Conservation (phyloP, 2,888 invertebrate species). For the Acrocera orbiculus region DNA sequence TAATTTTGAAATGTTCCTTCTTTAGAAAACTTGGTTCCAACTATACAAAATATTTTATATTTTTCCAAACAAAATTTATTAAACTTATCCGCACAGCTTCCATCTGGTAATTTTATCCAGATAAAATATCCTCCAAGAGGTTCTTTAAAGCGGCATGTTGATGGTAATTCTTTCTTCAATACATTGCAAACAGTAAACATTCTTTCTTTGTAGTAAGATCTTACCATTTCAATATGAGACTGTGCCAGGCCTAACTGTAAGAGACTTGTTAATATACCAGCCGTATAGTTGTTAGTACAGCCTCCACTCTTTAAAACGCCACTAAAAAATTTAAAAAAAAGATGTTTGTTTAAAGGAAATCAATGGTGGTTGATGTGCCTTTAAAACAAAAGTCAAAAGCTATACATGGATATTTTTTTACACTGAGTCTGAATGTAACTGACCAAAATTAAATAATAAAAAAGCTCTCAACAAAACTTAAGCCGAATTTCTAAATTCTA, state of each 20-base stretch:
- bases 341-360: too few species aligned
- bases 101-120: constrained; percentile 37
- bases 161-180: constrained; percentile 30
- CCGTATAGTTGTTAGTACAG: constrained; percentile 40
- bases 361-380: too few species aligned
- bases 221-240: constrained; percentile 29
- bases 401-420: too few species aligned
- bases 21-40: constrained; percentile 31
- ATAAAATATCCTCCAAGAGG: constrained; percentile 43
- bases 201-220: constrained; percentile 30
- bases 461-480: too few species aligned
- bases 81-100: constrained; percentile 27
- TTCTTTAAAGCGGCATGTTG: constrained; percentile 26
- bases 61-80: constrained; percentile 28
- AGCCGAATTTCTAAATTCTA: too few species aligned
- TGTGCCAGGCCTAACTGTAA: constrained; percentile 35
- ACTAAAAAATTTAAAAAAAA: constrained; percentile 21
- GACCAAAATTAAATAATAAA: too few species aligned
- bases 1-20: constrained; percentile 25
- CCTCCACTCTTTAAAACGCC: constrained; percentile 39
- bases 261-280: constrained; percentile 35
- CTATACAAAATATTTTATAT: constrained; percentile 32
- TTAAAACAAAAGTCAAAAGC: too few species aligned
- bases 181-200: constrained; percentile 29
- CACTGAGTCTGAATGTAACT: too few species aligned